Evolutionary conservation across 2,113 vertebrate genomes (phyloP).

Genomic region (Gallinago undulata): DNA sequence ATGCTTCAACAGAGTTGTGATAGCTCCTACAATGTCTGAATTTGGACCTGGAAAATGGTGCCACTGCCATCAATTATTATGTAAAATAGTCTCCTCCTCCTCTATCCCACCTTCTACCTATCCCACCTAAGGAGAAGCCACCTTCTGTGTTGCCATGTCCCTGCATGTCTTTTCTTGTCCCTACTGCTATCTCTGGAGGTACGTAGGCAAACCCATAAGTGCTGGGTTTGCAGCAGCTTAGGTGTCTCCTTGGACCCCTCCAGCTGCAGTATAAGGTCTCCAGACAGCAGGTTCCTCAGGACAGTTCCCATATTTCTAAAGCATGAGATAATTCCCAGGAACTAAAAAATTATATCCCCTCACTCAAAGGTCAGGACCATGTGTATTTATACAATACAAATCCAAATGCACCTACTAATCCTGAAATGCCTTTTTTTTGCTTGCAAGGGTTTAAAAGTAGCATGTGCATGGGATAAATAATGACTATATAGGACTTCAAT

Average conservation of each 20-base stretch:
- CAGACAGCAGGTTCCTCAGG: not conserved
- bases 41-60: not conserved
- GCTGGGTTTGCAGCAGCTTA: not conserved
- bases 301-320: not conserved
- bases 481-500: not conserved
- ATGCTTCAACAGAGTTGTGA: not conserved
- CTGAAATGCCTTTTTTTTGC: not conserved
- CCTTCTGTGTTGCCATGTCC: fast-evolving
- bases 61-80: not conserved
- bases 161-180: not conserved
- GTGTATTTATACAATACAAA: not conserved
- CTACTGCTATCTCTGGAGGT: no score
- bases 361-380: not conserved
- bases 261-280: not conserved
- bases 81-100: not conserved
- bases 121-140: not conserved
- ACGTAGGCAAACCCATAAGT: not conserved
- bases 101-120: not conserved
- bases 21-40: not conserved
- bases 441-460: not conserved
- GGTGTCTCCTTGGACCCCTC: not conserved
- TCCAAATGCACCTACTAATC: not conserved
- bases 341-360: not conserved
- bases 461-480: not conserved
- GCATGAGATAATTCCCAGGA: not conserved